These are phyloP conservation scores for Ophiothrix spiculata DNA, from an alignment of 35 echinoderm and acorn worm genomes.

Conservation along the genomic window DNA sequence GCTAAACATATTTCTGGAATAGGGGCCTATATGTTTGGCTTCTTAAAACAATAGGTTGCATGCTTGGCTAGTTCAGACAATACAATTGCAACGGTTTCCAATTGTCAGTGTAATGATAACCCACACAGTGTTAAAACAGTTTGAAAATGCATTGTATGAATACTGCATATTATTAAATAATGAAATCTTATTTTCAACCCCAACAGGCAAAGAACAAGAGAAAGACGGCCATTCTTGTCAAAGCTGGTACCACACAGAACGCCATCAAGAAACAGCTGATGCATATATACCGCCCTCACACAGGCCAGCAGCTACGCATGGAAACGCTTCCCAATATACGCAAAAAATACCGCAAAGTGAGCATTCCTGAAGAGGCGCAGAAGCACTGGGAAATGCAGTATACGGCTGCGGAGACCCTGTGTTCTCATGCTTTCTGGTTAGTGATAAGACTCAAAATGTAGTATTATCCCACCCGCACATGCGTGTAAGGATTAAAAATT, in stretches of 20 bases:
- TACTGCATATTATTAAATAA: no score
- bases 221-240: constrained; percentile 67
- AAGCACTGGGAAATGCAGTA: constrained; percentile 74
- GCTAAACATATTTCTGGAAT: no score
- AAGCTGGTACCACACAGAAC: constrained; percentile 25
- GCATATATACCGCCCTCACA: constrained; percentile 78
- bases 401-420: constrained; percentile 54
- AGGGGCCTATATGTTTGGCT: no score
- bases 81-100: no score
- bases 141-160: no score
- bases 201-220: constrained; percentile 31
- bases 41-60: no score
- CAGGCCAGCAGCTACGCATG: constrained; percentile 69
- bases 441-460: no score
- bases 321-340: constrained; percentile 84
- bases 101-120: no score
- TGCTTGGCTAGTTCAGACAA: no score
- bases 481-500: constrained; percentile 23
- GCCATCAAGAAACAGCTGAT: constrained; percentile 55
- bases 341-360: constrained; percentile 74
- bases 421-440: constrained; percentile 91
- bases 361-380: constrained; percentile 67
- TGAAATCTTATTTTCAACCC: neutral
- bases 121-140: no score
- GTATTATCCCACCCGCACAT: no score